Conservation (phyloP, 2,797 vertebrate species). For the Simalia tracyae region DNA sequence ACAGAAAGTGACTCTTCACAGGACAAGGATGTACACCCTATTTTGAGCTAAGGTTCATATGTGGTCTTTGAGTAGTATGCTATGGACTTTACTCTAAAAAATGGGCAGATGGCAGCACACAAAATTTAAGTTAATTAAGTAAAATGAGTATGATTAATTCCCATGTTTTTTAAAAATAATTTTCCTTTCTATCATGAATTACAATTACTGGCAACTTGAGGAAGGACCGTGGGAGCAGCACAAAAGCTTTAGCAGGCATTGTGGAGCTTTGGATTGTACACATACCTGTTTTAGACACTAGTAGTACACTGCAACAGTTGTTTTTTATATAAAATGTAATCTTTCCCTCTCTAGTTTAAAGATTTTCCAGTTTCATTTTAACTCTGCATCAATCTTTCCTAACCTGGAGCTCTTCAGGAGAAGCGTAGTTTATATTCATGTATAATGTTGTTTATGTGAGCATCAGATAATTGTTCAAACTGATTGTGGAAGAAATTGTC, state of each 20-base stretch:
- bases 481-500: neutral
- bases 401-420: neutral
- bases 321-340: neutral
- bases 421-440: neutral
- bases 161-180: neutral
- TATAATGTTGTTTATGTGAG: neutral
- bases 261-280: neutral
- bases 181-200: neutral
- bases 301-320: neutral
- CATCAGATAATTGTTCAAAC: neutral
- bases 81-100: neutral
- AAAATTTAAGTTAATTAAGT: neutral
- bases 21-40: neutral
- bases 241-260: neutral
- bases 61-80: neutral
- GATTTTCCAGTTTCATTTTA: neutral
- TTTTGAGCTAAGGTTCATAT: neutral
- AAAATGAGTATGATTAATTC: neutral
- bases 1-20: too few relatives aligned
- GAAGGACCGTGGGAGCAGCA: neutral
- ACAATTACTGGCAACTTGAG: neutral
- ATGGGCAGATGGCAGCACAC: neutral
- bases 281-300: neutral
- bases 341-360: neutral
- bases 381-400: neutral